phyloP scores from a whole-genome alignment of 2,888 invertebrate genomes.

The Macaria liturata region DNA sequence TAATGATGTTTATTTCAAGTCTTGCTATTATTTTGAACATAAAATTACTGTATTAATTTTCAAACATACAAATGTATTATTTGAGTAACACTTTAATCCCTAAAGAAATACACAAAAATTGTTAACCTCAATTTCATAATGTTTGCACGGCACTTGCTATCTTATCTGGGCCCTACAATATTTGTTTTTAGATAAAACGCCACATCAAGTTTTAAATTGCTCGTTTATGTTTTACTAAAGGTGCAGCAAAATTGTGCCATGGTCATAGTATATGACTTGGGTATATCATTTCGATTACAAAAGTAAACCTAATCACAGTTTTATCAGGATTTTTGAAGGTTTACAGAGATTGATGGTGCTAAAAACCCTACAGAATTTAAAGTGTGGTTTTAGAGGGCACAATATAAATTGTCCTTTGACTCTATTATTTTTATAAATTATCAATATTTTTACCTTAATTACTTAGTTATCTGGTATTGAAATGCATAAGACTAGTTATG shows the following conservation, averaged over 20 bases:
- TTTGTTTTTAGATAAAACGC: conserved; percentile 71
- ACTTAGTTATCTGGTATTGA: too few species aligned
- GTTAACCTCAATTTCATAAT: conserved; percentile 60
- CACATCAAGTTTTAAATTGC: conserved; percentile 59
- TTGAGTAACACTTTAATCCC: conserved; percentile 8
- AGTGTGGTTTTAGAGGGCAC: neutral
- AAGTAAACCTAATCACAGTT: neutral
- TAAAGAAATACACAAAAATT: conserved; percentile 32
- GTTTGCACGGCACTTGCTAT: conserved; percentile 50
- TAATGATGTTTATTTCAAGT: too few species aligned
- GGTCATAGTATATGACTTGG: conserved; percentile 44
- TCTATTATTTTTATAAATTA: too few species aligned
- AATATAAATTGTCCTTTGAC: too few species aligned
- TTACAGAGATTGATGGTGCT: conserved; percentile 10
- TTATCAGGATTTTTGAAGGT: conserved; percentile 14
- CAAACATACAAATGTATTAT: neutral
- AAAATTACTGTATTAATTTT: too few species aligned
- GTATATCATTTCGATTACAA: conserved; percentile 12
- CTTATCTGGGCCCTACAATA: conserved; percentile 69
- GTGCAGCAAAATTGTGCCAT: conserved; percentile 57
- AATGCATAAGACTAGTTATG: too few species aligned
- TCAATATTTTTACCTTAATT: too few species aligned
- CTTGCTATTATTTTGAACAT: too few species aligned
- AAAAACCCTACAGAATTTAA: neutral
- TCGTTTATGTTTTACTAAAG: conserved; percentile 37